A percentile compares a stretch with the other conserved stretches of the same genome.
Conservation (phyloP, 2,113 vertebrate species). For the Chamaea fasciata region DNA sequence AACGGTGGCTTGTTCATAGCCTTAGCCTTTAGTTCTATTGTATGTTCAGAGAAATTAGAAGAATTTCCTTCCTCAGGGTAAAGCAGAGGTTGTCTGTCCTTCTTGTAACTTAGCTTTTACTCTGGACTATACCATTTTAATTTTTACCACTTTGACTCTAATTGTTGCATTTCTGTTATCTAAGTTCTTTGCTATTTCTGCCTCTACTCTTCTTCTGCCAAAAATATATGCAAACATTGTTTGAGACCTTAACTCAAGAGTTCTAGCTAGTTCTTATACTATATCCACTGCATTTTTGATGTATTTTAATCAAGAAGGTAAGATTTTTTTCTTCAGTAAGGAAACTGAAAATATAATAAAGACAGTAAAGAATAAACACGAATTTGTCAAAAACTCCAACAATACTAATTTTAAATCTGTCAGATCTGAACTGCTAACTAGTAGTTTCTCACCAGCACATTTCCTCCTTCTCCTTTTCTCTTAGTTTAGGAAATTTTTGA, state of each 20-base stretch:
- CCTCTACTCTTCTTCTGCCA: background rate
- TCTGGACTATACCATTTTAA: background rate
- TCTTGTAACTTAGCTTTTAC: background rate
- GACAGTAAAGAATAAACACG: background rate
- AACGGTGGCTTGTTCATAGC: background rate
- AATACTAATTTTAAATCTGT: background rate
- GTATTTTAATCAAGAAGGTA: background rate
- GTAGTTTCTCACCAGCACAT: background rate
- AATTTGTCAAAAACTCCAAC: background rate
- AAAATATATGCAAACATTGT: background rate
- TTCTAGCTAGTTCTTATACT: background rate
- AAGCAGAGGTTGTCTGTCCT: background rate
- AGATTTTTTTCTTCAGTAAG: background rate
- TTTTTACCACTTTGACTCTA: background rate
- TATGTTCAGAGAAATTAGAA: background rate
- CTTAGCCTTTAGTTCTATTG: background rate
- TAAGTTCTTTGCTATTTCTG: background rate
- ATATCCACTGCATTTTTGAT: background rate
- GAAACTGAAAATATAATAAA: background rate
- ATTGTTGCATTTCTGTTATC: background rate
- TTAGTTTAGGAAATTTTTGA: background rate
- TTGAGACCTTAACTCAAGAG: background rate
- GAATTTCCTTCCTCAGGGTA: background rate
- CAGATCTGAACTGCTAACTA: background rate
- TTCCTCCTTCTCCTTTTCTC: background rate